phyloP scores from a whole-genome alignment of 2,113 vertebrate genomes.

The Cervus canadensis region DNA sequence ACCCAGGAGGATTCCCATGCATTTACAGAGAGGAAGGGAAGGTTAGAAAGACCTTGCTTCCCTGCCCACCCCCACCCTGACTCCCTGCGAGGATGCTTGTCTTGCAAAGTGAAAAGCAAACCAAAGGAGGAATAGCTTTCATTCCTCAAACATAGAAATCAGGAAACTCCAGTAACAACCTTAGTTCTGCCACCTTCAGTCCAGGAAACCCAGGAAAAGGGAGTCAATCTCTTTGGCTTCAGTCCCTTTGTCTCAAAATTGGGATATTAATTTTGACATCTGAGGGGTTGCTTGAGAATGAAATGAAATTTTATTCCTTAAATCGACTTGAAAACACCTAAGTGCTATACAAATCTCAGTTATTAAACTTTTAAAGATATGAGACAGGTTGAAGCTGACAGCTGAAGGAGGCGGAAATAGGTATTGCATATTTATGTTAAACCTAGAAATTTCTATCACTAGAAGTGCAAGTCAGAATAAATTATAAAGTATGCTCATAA shows the following conservation, averaged over 20 bases:
- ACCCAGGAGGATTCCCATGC: accelerated
- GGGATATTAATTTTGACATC: conserved; percentile 44
- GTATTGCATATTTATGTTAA: not conserved
- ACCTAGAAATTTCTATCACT: not conserved
- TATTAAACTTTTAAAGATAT: conserved; percentile 13
- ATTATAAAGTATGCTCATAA: not conserved
- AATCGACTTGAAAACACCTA: not conserved
- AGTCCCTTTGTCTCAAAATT: not conserved
- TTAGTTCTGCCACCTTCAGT: not conserved
- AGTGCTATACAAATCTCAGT: conserved; percentile 39
- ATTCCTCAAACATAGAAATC: accelerated
- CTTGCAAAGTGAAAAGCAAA: not conserved
- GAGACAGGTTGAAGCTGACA: conserved; percentile 8
- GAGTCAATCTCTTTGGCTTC: not conserved
- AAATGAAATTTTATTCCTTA: conserved; percentile 56
- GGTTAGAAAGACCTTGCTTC: not conserved
- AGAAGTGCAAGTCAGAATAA: not conserved
- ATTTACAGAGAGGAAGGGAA: not conserved
- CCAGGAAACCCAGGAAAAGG: not conserved
- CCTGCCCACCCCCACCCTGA: not conserved
- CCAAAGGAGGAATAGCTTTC: not conserved
- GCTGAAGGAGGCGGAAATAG: not conserved
- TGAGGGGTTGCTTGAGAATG: conserved; percentile 21
- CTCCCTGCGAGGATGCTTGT: accelerated
- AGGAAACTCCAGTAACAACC: not conserved